These are phyloP conservation scores for Griposia aprilina DNA, from an alignment of 2,888 invertebrate genomes.

Conservation along the genomic window DNA sequence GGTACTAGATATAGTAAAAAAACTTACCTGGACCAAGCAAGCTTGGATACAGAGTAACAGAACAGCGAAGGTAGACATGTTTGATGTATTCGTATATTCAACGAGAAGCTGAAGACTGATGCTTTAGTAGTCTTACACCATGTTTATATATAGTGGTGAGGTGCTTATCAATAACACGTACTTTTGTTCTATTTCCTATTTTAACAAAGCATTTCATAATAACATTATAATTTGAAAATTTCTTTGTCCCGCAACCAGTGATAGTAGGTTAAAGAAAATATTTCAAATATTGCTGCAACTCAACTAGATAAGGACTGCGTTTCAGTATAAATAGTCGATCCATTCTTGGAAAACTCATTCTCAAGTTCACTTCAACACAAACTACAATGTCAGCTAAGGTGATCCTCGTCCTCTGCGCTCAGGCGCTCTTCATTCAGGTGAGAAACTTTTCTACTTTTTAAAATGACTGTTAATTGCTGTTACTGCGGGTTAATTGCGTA, in stretches of 20 bases:
- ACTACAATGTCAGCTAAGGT: conserved; percentile 14
- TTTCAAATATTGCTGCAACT: conserved; percentile 21
- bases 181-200: background rate
- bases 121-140: background rate
- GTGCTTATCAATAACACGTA: background rate
- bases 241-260: background rate
- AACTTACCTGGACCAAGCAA: conserved; percentile 4
- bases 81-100: background rate
- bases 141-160: background rate
- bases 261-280: no score
- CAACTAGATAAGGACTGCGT: background rate
- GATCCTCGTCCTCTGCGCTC: conserved; percentile 31
- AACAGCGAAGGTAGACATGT: conserved; percentile 4
- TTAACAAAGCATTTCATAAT: background rate
- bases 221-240: background rate
- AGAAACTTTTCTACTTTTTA: no score
- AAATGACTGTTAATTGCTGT: no score
- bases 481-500: no score
- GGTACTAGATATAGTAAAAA: background rate
- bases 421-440: conserved; percentile 31
- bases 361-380: background rate
- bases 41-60: conserved; percentile 53
- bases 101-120: conserved; percentile 44
- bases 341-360: background rate
- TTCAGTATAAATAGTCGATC: background rate